Conservation (phyloP, 2,113 vertebrate genomes). For the Nyctereutes procyonoides region DNA sequence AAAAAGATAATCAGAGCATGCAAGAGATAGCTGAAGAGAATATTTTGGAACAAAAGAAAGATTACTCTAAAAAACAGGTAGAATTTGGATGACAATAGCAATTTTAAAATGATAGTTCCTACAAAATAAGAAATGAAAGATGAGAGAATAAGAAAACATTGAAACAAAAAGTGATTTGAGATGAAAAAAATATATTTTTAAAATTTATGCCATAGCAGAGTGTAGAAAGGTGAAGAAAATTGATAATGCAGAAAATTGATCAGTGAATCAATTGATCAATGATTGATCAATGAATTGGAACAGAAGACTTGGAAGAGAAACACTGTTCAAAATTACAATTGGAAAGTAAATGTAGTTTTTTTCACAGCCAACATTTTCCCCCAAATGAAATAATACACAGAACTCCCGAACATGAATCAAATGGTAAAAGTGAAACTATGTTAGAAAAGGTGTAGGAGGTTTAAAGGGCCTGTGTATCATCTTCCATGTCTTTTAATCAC, state of each 20-base stretch:
- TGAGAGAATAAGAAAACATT: not conserved
- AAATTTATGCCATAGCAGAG: not conserved
- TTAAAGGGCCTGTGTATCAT: not conserved
- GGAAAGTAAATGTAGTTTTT: not conserved
- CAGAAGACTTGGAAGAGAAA: not conserved
- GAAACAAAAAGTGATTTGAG: not conserved
- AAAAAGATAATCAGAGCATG: not conserved
- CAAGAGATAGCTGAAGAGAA: not conserved
- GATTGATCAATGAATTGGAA: not conserved
- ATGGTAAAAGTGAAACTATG: not conserved
- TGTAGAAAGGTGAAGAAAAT: not conserved
- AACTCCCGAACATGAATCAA: not conserved
- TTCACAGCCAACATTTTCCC: not conserved
- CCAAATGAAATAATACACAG: not conserved
- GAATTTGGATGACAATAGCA: not conserved
- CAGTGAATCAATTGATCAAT: no score
- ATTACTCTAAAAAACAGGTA: not conserved
- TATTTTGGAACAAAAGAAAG: not conserved
- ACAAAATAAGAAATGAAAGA: not conserved
- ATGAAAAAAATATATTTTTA: not conserved
- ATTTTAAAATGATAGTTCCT: not conserved
- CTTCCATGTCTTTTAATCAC: not conserved
- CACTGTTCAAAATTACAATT: not conserved
- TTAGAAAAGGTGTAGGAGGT: not conserved
- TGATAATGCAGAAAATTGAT: not conserved